These are phyloP conservation scores for Trissolcus brochymenae DNA, from an alignment of 2,888 invertebrate genomes.

Conservation along the genomic window DNA sequence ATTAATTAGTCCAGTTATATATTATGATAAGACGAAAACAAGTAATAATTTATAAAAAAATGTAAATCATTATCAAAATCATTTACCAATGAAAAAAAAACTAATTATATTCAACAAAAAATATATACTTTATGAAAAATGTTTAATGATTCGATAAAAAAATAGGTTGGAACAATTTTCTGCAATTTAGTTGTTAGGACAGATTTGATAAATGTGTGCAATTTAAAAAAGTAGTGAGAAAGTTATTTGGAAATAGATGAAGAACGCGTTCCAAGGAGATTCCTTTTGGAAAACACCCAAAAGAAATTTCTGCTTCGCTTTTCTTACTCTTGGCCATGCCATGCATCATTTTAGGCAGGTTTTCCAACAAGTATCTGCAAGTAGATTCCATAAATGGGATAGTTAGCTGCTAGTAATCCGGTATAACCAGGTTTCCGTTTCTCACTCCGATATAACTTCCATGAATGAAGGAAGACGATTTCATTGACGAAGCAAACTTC, in stretches of 20 bases:
- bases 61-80: too few species aligned
- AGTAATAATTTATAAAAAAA: not conserved
- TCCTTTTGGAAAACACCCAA: conserved; percentile 29
- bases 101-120: not conserved
- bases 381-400: conserved; percentile 50
- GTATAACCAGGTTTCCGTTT: conserved; percentile 56
- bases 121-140: not conserved
- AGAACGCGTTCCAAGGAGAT: conserved; percentile 37
- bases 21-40: conserved; percentile 5
- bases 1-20: conserved; percentile 20
- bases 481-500: conserved; percentile 53
- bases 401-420: conserved; percentile 46
- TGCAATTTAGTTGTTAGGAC: not conserved
- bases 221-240: conserved; percentile 40
- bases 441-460: conserved; percentile 45
- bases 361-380: conserved; percentile 44
- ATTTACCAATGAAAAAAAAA: not conserved
- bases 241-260: conserved; percentile 41
- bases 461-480: conserved; percentile 55
- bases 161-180: not conserved
- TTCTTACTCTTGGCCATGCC: conserved; percentile 28
- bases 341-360: conserved; percentile 55
- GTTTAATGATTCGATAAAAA: too few species aligned
- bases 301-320: conserved; percentile 51
- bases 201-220: conserved; percentile 7